Conservation (phyloP, 2,113 vertebrate species). For the Eulemur rufifrons region DNA sequence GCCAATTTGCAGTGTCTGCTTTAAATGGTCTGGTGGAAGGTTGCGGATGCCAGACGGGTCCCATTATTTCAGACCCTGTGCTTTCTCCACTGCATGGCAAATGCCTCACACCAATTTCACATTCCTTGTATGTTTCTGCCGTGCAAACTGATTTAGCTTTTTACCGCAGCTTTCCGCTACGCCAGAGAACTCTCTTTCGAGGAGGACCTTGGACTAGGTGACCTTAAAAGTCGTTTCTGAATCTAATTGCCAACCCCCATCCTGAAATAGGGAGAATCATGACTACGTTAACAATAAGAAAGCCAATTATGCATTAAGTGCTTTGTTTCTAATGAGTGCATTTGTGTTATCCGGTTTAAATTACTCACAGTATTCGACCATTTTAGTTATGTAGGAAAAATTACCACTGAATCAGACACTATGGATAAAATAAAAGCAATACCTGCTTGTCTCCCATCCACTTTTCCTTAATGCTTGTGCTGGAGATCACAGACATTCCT, state of each 20-base stretch:
- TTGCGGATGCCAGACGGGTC: neutral
- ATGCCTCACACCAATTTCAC: neutral
- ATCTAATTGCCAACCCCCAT: slow-evolving; percentile 15
- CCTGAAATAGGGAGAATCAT: slow-evolving; percentile 34
- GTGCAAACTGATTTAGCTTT: neutral
- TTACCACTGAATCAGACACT: neutral
- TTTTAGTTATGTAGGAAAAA: neutral
- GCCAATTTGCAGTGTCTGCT: neutral
- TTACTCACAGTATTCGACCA: neutral
- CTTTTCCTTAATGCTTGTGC: neutral
- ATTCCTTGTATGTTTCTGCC: neutral
- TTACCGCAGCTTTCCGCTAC: neutral
- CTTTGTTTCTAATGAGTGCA: neutral
- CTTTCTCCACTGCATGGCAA: neutral
- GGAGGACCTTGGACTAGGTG: neutral
- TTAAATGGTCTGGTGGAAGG: neutral
- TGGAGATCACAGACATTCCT: neutral
- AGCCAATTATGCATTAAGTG: neutral
- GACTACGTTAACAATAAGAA: neutral
- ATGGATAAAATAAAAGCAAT: neutral
- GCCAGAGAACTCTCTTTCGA: neutral
- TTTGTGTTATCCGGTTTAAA: neutral
- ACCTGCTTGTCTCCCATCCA: neutral
- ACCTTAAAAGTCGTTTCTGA: neutral
- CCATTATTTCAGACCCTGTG: neutral